Evolutionary conservation across 30 jellyfish, hydroid and myxozoan species (phyloP).

Genomic region (Aurelia aurita): DNA sequence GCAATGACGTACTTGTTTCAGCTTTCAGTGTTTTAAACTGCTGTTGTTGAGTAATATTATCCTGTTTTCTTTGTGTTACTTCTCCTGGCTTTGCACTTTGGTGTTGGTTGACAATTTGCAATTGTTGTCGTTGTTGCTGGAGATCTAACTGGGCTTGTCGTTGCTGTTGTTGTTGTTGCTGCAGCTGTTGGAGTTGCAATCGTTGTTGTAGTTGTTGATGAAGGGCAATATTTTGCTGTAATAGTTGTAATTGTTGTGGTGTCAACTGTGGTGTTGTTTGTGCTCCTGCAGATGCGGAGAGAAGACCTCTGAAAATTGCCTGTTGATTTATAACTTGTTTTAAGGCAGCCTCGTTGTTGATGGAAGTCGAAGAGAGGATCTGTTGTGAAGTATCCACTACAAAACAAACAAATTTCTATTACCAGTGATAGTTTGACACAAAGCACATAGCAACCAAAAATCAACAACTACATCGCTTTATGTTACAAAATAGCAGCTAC

Average conservation of each 20-base stretch:
- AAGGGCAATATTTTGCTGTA: constrained; percentile 21
- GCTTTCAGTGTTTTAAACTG: too few species aligned
- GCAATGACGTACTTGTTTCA: too few species aligned
- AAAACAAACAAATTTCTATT: constrained; percentile 9
- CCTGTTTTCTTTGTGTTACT: too few species aligned
- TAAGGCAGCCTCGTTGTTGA: background rate
- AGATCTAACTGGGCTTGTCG: constrained; percentile 5
- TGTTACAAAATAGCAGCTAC: too few species aligned
- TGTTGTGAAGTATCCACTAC: background rate
- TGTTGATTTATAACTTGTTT: constrained; percentile 28
- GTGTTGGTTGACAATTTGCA: background rate
- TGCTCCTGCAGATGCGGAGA: constrained; percentile 8
- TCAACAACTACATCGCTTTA: background rate
- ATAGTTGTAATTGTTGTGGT: constrained; percentile 32
- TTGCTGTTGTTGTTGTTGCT: constrained; percentile 16
- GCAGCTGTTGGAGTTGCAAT: constrained; percentile 13
- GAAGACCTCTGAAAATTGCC: constrained; percentile 43
- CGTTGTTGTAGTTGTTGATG: constrained; percentile 40
- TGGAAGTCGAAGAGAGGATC: background rate
- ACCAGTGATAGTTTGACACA: background rate
- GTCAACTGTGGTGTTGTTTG: constrained; percentile 35
- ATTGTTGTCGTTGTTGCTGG: constrained; percentile 29
- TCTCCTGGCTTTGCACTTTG: too few species aligned
- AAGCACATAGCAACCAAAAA: too few species aligned
- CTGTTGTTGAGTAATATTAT: too few species aligned